These are phyloP conservation scores for Azemiops feae DNA, from an alignment of 2,113 vertebrate genomes.

Conservation along the genomic window DNA sequence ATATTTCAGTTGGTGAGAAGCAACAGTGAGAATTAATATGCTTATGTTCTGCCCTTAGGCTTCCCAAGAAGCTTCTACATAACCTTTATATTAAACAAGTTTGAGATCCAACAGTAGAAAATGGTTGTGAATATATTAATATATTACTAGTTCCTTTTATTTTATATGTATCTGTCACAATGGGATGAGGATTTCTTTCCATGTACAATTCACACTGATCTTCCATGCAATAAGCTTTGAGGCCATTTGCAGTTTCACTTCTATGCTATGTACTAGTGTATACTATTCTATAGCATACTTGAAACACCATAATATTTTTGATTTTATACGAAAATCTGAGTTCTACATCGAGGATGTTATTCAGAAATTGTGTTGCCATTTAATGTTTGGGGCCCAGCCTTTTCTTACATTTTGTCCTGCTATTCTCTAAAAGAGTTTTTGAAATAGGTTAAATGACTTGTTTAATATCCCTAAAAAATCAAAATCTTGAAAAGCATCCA, in stretches of 20 bases:
- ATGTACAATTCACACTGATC: neutral
- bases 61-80: neutral
- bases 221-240: neutral
- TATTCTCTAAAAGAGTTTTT: neutral
- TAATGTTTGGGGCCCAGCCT: neutral
- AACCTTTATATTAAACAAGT: neutral
- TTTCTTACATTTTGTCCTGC: neutral
- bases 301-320: neutral
- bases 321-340: neutral
- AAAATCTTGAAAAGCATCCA: neutral
- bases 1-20: neutral
- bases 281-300: neutral
- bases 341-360: neutral
- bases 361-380: neutral
- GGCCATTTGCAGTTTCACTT: neutral
- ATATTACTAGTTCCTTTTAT: neutral
- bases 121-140: neutral
- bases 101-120: neutral
- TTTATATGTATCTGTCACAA: neutral
- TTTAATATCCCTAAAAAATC: neutral
- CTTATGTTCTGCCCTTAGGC: neutral
- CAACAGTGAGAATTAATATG: neutral
- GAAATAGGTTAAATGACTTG: neutral
- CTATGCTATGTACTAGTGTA: neutral
- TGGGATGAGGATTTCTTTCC: neutral